Base-by-base conservation (phyloP, 2,888 invertebrate species). In the Chloromyia formosa region DNA sequence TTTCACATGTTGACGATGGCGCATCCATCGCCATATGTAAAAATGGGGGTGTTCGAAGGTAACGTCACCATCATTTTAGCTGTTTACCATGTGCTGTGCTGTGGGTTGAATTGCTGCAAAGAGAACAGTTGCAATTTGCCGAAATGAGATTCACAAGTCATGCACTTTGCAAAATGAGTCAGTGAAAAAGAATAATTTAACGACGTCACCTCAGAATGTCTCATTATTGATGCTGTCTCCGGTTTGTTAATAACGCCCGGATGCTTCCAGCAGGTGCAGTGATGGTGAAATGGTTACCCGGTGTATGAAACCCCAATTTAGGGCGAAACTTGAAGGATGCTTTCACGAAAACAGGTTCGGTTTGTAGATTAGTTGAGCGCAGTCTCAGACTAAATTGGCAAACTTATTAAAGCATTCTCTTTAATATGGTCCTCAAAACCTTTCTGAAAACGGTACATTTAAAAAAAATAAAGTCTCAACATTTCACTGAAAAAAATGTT, bases 101-200 rank as follows among this genome's bases (percentile, higher is more conserved):
- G 7, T 35, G 20, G 66, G 66, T 14, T 49, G 40, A 20, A 40
- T 71, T 58, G 71, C 58, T 40, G n/a, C 42, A 40, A 42, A 20
- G 40, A 42, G 27, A 35, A 35, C 71, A 71, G 71, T 71, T 71
- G 71, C 35, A 71, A 56, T 71, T 56, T 56, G 58, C 40, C 71
- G 40, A 71, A 58, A 71, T 71, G 71, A 58, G 56, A 71, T 71
- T 71, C 58, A 20, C 40, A 56, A 71, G 71, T 56, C 58, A 56
- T 71, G 71, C 71, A 71, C 71, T 71, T 71, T 56, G 56, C 71
- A 73, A 73, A 73, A 35, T 61, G 73, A 73, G 61, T 58, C 61
- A 61, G 58, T 73, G 73, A 73, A 73, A 61, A 61, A 61, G 73
- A 73, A 73, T 61, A 73, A 73, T 73, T 73, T 73, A 73, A 73